Conservation (phyloP, 2,888 invertebrate species). For the Pristionchus japonicus region DNA sequence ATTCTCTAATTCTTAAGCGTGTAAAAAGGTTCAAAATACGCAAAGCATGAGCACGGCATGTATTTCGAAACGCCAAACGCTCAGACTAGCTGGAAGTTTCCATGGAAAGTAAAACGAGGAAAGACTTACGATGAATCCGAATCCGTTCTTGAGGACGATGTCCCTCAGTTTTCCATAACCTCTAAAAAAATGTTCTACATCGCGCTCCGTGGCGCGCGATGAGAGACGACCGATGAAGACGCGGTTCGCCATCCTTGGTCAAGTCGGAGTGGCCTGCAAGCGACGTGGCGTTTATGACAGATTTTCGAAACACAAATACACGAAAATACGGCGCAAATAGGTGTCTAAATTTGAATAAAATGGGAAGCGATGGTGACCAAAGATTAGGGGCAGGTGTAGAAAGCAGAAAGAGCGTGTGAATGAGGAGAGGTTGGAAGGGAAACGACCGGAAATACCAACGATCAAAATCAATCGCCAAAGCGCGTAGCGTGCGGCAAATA, state of each 20-base stretch:
- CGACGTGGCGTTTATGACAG: background rate
- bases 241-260: constrained; percentile 51
- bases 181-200: constrained; percentile 95
- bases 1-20: too few relatives aligned
- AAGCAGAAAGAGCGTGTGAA: background rate
- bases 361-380: background rate
- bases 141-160: constrained; percentile 95
- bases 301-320: background rate
- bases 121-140: constrained; percentile 91
- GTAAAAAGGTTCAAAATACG: too few relatives aligned
- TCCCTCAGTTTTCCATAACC: constrained; percentile 93
- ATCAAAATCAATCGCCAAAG: too few relatives aligned
- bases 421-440: background rate
- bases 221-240: constrained; percentile 87
- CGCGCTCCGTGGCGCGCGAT: constrained; percentile 88
- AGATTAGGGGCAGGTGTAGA: background rate
- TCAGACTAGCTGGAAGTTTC: background rate
- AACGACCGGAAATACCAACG: too few relatives aligned
- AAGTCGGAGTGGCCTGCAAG: constrained; percentile 29
- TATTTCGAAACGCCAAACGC: too few relatives aligned
- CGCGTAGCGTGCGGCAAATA: too few relatives aligned
- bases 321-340: background rate
- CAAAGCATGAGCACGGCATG: too few relatives aligned
- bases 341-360: background rate
- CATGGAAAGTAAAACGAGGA: background rate